Conservation (phyloP, 2,797 vertebrate genomes). For the Sciurus carolinensis region DNA sequence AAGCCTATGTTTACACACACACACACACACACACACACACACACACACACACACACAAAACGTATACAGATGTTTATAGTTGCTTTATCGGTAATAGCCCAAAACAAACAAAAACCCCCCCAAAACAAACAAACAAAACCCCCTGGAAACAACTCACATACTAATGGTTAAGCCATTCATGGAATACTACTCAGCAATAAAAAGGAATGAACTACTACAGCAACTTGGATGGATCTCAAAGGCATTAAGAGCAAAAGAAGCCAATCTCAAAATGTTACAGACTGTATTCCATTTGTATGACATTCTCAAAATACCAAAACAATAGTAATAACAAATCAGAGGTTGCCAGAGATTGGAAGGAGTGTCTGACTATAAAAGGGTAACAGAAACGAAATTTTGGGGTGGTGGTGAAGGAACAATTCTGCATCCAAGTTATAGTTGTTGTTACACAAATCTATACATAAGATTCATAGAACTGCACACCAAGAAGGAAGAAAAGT, state of each 20-base stretch:
- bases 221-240: neutral
- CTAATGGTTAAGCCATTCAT: neutral
- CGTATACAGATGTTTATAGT: constrained; percentile 24
- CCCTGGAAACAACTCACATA: neutral
- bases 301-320: neutral
- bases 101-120: neutral
- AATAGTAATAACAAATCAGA: neutral
- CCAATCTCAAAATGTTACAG: neutral
- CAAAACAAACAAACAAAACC: too few relatives aligned
- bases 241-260: neutral
- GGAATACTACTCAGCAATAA: neutral
- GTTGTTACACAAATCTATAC: neutral
- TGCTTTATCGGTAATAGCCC: neutral
- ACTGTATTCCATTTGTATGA: neutral
- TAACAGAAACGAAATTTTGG: neutral
- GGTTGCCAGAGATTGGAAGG: neutral
- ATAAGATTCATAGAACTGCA: neutral
- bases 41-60: neutral
- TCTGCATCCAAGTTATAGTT: neutral
- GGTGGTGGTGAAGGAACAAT: neutral
- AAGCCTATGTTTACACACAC: neutral
- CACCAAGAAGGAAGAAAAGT: neutral
- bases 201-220: neutral
- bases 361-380: neutral
- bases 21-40: too few relatives aligned